phyloP scores from a whole-genome alignment of 2,888 invertebrate species.

The Ectemnius cavifrons region DNA sequence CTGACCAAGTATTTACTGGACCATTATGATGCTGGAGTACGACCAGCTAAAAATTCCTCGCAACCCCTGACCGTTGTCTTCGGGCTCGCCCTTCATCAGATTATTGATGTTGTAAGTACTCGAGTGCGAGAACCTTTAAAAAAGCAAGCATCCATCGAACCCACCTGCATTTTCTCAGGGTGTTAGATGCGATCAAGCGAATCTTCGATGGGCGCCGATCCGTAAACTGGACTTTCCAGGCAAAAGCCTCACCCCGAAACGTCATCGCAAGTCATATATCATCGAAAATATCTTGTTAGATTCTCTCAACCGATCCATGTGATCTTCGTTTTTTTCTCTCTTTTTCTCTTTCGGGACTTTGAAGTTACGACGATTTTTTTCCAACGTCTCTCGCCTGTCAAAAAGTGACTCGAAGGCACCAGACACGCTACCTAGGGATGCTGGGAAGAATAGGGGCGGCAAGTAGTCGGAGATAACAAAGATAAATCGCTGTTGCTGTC shows the following conservation, averaged over 20 bases:
- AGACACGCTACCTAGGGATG: neutral
- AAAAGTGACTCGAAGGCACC: neutral
- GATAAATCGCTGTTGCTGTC: constrained; percentile 46
- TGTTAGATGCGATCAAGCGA: neutral
- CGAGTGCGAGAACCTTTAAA: neutral
- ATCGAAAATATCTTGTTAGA: constrained; percentile 2
- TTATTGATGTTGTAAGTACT: constrained; percentile 89
- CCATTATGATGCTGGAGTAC: constrained; percentile 87
- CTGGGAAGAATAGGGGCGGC: constrained; percentile 5
- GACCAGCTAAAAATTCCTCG: constrained; percentile 88
- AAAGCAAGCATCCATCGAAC: neutral
- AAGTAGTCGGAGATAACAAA: constrained; percentile 38
- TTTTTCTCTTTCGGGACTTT: no score
- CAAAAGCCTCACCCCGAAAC: neutral
- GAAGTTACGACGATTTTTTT: constrained; percentile 1
- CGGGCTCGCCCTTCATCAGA: constrained; percentile 90
- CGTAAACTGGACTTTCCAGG: neutral
- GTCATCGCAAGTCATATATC: constrained; percentile 4
- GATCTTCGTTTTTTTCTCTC: neutral
- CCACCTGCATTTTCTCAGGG: no score
- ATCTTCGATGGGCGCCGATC: neutral
- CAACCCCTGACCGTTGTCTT: constrained; percentile 88
- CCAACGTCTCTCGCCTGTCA: neutral
- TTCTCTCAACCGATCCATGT: neutral
- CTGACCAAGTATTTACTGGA: constrained; percentile 86